Evolutionary conservation across 2,113 vertebrate species (phyloP), one percentile per base, ranked within the genome.

Genomic region (Muntiacus muntjak): DNA sequence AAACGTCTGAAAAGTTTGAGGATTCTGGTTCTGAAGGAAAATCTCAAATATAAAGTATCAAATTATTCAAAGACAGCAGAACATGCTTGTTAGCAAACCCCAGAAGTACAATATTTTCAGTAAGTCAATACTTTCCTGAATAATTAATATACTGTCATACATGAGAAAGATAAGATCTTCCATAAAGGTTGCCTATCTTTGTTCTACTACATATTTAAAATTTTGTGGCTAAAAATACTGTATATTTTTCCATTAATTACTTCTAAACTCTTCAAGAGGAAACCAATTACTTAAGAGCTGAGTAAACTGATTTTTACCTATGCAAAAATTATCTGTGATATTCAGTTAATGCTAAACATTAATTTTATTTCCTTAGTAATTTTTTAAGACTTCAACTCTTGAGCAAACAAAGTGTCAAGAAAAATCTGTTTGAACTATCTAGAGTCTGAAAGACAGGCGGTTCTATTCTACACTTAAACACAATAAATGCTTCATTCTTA

Each of bases 361-460:
- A 79, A 52, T 92, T 60, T 40, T 83, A 52, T 87, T 88, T 88
- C 40, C 36, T 79, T 47, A 30, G 40, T 54, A 60, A 95, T 19
- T 94, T 97, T 94, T 30, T 55, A 67, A 91, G 13, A n/a, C 5
- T 74, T 96, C 84, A 90, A 89, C 19, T 83, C 62, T 91, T 91
- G 25, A 88, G 9, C 64, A 93, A 93, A 90, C 43, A 87, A 64
- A 4, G 2, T 76, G 21, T 74, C 33, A 71, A 52, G 21, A 84
- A 93, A 57, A 90, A 40, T 15, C 58, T 71, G 47, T 43, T 87
- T 86, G 26, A n/a, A 25, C 64, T 84, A 19, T 45, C 47, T 84
- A 79, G 40, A 52, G 67, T 88, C 52, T 78, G 36, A 90, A 87
- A 97, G 71, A 71, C 25, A 54, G 12, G 26, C 7, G 19, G 1